Base-by-base conservation (phyloP, 2,797 vertebrate species). In the Selene dorsalis region DNA sequence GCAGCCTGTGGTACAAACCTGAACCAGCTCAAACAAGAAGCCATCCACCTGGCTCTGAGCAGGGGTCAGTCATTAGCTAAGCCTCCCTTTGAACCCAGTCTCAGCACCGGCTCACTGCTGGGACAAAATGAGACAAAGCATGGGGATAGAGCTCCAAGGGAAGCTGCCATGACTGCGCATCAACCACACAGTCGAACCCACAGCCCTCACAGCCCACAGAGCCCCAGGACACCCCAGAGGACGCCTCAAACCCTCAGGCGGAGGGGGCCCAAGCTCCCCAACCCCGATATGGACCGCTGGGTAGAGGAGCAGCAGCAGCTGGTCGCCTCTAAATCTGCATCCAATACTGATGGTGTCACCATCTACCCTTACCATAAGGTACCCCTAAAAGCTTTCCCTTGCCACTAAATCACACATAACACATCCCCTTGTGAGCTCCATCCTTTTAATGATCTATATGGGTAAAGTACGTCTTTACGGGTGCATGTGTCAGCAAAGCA, bases 11-110 rank as follows among this genome's bases (percentile, higher is more conserved):
- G 96, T 38, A 94, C 96, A 0, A 96, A 96, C 91, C 91, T 97
- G 91, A 96, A 95, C 91, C 97, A 97, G 90, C 84, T 99, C 82
- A 98, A 98, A 87, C 97, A 97, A 80, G 97, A 99, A 87, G 98
- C 97, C 38, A 90, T 98, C 87, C 96, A 96, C 90, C 94, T 97
- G 95, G 96, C 98, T 80, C 94, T 98, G 85, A 94, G 94, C 75
- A 89, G 96, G 73, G 96, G 97, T 76, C 96, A 96, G 87, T 91
- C 95, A 0, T 82, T 95, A 59, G 84, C 91, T 6, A 91, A 88
- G 71, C 18, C 96, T 85, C 92, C 95, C 8, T 87, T 94, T 69
- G 82, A 94, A 58, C 93, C 93, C 22, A 88, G 94, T 84, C 73
- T 82, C 80, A 75, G 91, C 79, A 41, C 84, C 1, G 79, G 50